These are phyloP conservation scores for Cyclophora albipunctata DNA, from an alignment of 2,888 invertebrate genomes.

Conservation along the genomic window DNA sequence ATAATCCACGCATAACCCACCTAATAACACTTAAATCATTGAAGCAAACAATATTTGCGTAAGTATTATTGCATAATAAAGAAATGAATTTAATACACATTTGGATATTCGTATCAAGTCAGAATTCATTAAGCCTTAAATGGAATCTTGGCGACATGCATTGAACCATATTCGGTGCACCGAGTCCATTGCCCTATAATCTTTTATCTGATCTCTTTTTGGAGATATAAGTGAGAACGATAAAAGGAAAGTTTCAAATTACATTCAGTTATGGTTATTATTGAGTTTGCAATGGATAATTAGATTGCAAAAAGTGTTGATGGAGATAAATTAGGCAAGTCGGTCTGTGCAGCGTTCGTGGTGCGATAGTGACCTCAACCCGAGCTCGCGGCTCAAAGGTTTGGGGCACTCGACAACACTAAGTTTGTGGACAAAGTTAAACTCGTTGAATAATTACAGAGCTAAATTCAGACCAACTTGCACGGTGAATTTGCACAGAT, in stretches of 20 bases:
- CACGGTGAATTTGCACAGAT: slow-evolving; percentile 25
- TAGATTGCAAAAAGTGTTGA: slow-evolving; percentile 9
- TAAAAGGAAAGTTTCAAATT: slow-evolving; percentile 2
- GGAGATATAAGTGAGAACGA: background rate
- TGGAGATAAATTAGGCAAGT: slow-evolving; percentile 10
- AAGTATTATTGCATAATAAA: slow-evolving; percentile 25
- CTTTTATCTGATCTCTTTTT: slow-evolving; percentile 29
- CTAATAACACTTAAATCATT: slow-evolving; percentile 16
- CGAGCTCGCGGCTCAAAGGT: slow-evolving; percentile 24
- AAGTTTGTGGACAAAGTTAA: slow-evolving; percentile 39
- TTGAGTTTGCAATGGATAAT: background rate
- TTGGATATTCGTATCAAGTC: slow-evolving; percentile 28
- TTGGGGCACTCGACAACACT: slow-evolving; percentile 24
- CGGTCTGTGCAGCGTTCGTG: slow-evolving; percentile 14
- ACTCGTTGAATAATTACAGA: slow-evolving; percentile 44
- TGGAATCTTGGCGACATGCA: slow-evolving; percentile 30
- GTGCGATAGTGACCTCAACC: slow-evolving; percentile 25
- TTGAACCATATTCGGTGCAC: slow-evolving; percentile 34
- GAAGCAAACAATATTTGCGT: slow-evolving; percentile 24
- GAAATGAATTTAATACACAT: slow-evolving; percentile 15
- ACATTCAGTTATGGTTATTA: background rate
- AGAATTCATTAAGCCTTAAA: slow-evolving; percentile 38
- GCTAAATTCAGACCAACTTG: slow-evolving; percentile 30
- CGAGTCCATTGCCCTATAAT: slow-evolving; percentile 38
- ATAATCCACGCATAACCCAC: slow-evolving; percentile 7